phyloP scores from a whole-genome alignment of 2,888 invertebrate species.

The Drosophila demipolita region DNA sequence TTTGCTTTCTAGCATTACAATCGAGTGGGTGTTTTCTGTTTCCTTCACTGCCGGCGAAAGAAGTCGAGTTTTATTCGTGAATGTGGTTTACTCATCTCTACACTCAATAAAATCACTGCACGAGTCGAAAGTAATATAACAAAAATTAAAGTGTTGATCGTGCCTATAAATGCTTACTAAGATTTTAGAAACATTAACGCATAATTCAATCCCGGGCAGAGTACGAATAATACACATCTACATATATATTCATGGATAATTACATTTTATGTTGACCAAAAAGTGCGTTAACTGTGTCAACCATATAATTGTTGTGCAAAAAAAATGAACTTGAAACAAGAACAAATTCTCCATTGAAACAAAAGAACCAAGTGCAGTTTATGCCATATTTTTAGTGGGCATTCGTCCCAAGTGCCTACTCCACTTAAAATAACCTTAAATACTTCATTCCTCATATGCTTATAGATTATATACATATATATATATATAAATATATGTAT shows the following conservation, averaged over 20 bases:
- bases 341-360: constrained; percentile 34
- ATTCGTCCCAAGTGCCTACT: constrained; percentile 26
- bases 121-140: constrained; percentile 41
- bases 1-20: constrained; percentile 66
- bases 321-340: constrained; percentile 54
- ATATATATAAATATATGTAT: not conserved
- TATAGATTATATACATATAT: not conserved
- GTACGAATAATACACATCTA: not conserved
- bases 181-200: constrained; percentile 11
- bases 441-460: constrained; percentile 2
- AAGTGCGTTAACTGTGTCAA: constrained; percentile 59
- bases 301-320: constrained; percentile 19
- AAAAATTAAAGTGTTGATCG: constrained; percentile 45
- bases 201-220: not conserved
- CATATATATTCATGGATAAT: not conserved
- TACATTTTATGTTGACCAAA: constrained; percentile 49
- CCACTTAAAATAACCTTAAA: constrained; percentile 17
- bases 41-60: constrained; percentile 5
- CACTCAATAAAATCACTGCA: constrained; percentile 1
- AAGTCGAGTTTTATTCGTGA: constrained; percentile 7
- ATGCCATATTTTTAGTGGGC: constrained; percentile 22
- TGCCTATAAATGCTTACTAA: constrained; percentile 39
- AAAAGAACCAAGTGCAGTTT: constrained; percentile 43
- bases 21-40: constrained; percentile 53
- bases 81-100: not conserved